These are phyloP conservation scores for Omphaloscelis lunosa DNA, from an alignment of 2,888 invertebrate species.

Conservation along the genomic window DNA sequence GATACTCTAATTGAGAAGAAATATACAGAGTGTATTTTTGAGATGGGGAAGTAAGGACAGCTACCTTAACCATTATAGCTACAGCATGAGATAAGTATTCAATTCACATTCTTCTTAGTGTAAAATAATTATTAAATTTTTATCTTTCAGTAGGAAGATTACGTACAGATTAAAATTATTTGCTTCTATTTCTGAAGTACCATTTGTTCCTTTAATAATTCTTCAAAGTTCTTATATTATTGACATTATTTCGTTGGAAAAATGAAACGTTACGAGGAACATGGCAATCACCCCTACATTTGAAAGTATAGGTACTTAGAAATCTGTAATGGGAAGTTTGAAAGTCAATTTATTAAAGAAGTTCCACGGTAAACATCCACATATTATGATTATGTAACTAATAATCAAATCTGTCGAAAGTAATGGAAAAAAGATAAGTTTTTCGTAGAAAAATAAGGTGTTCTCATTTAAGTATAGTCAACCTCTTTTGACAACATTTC, in stretches of 20 bases:
- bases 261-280: no score
- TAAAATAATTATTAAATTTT: no score
- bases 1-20: neutral
- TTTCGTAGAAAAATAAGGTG: conserved; percentile 6
- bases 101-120: no score
- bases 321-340: conserved; percentile 3
- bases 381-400: neutral
- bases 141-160: no score
- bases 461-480: neutral
- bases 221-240: neutral
- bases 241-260: no score
- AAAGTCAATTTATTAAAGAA: neutral
- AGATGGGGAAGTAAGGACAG: no score
- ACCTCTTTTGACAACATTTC: neutral
- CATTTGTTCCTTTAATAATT: neutral
- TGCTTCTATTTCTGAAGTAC: no score
- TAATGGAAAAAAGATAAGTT: neutral
- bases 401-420: neutral
- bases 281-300: neutral
- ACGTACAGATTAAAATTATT: no score
- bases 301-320: neutral
- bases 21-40: no score
- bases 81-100: no score
- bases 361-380: neutral
- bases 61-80: no score